Evolutionary conservation across 2,797 vertebrate genomes (phyloP).

Genomic region (Chloroceryle inda): DNA sequence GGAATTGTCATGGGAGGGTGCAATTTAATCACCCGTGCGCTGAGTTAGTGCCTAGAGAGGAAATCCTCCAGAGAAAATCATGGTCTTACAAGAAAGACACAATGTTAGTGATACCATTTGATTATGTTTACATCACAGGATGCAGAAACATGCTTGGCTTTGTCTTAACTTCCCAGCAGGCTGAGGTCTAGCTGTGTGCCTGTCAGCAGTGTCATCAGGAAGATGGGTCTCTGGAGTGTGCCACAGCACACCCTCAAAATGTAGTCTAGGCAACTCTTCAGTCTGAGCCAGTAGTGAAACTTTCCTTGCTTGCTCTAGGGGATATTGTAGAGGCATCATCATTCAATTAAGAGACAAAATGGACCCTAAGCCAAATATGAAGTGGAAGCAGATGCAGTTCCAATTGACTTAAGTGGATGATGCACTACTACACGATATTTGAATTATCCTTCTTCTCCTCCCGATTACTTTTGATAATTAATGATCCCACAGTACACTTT

Average conservation of each 20-base stretch:
- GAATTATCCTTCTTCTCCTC: constrained; percentile 60
- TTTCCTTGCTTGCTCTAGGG: background rate
- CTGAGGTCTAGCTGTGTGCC: background rate
- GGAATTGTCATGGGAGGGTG: background rate
- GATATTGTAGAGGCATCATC: constrained; percentile 28
- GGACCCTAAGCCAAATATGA: constrained; percentile 60
- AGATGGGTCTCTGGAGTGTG: background rate
- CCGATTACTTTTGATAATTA: constrained; percentile 64
- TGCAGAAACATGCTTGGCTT: background rate
- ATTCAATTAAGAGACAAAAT: constrained; percentile 15
- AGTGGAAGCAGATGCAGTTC: constrained; percentile 71
- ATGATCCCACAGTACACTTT: constrained; percentile 62
- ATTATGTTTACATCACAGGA: background rate
- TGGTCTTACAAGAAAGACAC: no score
- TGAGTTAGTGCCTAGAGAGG: background rate
- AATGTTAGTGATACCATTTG: fast-evolving
- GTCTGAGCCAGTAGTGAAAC: background rate
- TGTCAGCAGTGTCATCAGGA: background rate
- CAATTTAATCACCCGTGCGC: background rate
- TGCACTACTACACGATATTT: constrained; percentile 28
- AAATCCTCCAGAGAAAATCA: background rate
- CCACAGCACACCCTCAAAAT: fast-evolving
- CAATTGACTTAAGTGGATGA: constrained; percentile 68
- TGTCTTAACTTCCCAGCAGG: background rate
- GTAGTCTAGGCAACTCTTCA: background rate